Evolutionary conservation across 2,113 vertebrate species (phyloP).

Genomic region (Tenrec ecaudatus): DNA sequence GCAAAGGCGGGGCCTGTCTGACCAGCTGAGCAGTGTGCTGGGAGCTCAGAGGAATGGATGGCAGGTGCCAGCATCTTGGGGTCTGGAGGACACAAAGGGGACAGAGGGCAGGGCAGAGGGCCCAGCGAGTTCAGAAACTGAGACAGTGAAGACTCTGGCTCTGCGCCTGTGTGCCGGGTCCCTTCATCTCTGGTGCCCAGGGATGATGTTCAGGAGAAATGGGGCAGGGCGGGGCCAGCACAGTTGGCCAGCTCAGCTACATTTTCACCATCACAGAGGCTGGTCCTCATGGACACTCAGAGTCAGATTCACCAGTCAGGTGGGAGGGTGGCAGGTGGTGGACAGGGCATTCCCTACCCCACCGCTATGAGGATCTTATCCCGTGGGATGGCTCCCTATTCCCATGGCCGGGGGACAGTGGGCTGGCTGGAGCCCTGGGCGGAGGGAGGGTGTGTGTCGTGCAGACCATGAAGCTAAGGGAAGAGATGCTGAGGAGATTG

Average conservation of each 20-base stretch:
- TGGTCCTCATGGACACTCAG: not conserved
- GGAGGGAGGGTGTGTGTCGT: too few species aligned
- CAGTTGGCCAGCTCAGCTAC: not conserved
- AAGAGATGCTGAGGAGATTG: not conserved
- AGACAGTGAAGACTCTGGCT: not conserved
- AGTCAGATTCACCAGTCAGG: not conserved
- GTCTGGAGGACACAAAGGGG: not conserved
- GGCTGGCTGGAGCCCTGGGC: not conserved
- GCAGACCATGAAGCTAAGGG: not conserved
- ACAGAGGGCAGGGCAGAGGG: not conserved
- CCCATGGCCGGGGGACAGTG: not conserved
- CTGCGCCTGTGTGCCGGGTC: not conserved
- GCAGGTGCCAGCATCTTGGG: not conserved
- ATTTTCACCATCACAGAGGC: accelerated
- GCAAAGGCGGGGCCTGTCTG: not conserved
- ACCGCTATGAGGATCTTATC: not conserved
- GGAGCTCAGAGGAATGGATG: not conserved
- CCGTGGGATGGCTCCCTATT: not conserved
- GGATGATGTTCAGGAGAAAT: too few species aligned
- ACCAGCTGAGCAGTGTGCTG: not conserved
- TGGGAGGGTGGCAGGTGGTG: not conserved
- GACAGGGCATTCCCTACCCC: too few species aligned
- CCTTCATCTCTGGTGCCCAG: not conserved
- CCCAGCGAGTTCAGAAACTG: too few species aligned
- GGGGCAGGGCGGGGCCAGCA: not conserved